A percentile compares a stretch with the other conserved stretches of the same genome.
These are phyloP conservation scores for Meghimatium bilineatum DNA, from an alignment of 2,888 invertebrate genomes.

Conservation along the genomic window DNA sequence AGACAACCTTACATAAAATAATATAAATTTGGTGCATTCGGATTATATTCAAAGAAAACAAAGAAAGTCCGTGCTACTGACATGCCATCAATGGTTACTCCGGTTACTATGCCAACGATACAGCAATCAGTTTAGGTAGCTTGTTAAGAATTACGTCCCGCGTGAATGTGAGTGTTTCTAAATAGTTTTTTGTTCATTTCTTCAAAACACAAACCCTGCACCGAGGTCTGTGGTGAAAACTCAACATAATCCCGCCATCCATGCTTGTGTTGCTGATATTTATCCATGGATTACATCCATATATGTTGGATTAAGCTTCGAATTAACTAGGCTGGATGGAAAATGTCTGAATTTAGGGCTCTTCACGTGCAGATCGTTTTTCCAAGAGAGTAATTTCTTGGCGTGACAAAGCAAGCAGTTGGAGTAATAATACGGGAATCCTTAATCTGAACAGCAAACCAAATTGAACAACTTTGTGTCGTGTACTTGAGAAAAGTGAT, in stretches of 20 bases:
- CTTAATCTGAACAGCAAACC: conserved; percentile 40
- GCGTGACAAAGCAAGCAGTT: conserved; percentile 3
- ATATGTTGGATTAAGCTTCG: conserved; percentile 14
- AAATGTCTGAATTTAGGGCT: background rate
- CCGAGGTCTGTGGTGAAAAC: background rate
- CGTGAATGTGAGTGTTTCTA: background rate
- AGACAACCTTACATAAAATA: no score
- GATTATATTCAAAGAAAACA: no score
- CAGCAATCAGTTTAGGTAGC: background rate
- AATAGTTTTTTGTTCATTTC: background rate
- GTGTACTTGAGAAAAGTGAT: conserved; percentile 32
- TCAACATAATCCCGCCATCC: background rate
- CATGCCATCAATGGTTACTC: no score
- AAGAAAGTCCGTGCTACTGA: no score
- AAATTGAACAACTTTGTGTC: conserved; percentile 26
- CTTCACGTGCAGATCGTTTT: background rate
- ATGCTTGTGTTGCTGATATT: conserved; percentile 11
- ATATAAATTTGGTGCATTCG: no score
- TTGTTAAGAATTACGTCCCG: background rate
- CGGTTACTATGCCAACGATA: no score
- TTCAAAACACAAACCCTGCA: background rate
- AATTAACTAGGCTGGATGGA: background rate
- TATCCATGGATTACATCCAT: conserved; percentile 18
- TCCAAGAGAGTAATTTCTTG: background rate
- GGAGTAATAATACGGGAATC: background rate